A percentile compares a stretch with the other conserved stretches of the same genome.
Evolutionary conservation across 2,888 invertebrate genomes (phyloP).

Genomic region (Taphrorychus bicolor): DNA sequence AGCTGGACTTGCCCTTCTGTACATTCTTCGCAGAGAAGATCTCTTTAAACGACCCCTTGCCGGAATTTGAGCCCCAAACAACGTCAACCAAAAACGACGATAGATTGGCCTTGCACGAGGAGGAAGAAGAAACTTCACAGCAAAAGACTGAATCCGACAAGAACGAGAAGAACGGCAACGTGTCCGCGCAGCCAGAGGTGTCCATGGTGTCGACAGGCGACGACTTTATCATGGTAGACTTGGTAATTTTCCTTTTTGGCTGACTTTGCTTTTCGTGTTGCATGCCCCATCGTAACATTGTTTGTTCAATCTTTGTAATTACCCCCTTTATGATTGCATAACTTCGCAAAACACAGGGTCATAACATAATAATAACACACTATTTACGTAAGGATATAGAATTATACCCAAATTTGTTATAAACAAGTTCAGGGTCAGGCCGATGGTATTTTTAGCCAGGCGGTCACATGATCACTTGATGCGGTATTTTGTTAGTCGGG

Average conservation of each 20-base stretch:
- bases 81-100: conserved; percentile 37
- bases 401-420: conserved; percentile 11
- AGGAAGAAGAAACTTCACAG: conserved; percentile 21
- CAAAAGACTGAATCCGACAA: conserved; percentile 14
- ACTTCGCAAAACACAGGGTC: no score
- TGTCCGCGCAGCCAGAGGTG: conserved; percentile 55
- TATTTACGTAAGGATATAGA: background rate
- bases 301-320: no score
- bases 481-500: no score
- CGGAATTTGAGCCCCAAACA: conserved; percentile 23
- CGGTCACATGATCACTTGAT: no score
- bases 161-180: conserved; percentile 48
- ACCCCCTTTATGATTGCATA: no score
- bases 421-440: conserved; percentile 25
- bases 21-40: conserved; percentile 60
- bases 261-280: conserved; percentile 14
- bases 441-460: background rate
- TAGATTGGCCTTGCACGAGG: conserved; percentile 21
- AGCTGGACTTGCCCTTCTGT: conserved; percentile 72
- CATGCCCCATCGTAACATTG: background rate
- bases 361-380: no score
- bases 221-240: conserved; percentile 75
- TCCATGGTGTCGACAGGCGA: conserved; percentile 65
- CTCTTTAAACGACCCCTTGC: conserved; percentile 41
- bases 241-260: conserved; percentile 64